Base-by-base conservation (phyloP, 2,888 invertebrate species). In the Chymomyza procnemis region DNA sequence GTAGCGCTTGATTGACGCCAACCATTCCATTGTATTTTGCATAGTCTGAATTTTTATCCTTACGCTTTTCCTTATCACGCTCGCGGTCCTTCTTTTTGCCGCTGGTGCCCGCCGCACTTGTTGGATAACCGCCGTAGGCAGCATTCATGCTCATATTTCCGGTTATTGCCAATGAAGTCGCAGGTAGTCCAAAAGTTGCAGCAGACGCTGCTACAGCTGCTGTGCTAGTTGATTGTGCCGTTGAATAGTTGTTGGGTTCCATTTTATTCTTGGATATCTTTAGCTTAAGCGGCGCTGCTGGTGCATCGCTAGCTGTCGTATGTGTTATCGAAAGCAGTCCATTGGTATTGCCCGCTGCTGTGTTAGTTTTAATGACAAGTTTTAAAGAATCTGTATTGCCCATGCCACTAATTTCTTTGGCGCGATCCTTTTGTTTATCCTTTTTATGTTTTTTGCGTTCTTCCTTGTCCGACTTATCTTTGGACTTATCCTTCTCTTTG, bases 301-400 rank as follows among this genome's bases (percentile, higher is more conserved):
- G 48, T 26, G 56, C 56, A 56, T 56, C 56, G 30, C 54, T 18
- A 14, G 52, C 71, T 6, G 80, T 71, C 3, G 77, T 52, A 9
- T 71, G 58, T 14, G n/a, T 73, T 46, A 75, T 67, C 26, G 75
- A 73, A 0, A 78, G 71, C n/a, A 65, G 76, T 12, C 84, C 76
- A 48, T 80, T 78, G 55, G 79, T 76, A 62, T 79, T 79, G 8
- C 68, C 61, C 8, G 74, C 91, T 93, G 59, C 92, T 92, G 77
- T 94, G 94, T 52, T 96, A 90, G 96, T 96, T 90, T 96, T 96
- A 59, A 96, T 95, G 90, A 96, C 96, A 57, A 96, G 88, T 0
- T 94, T 94, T 1, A 92, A 79, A 8, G 81, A 78, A 47, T 88
- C 83, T 19, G 69, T 46, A 26, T 50, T 54, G 64, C 79, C 76